Evolutionary conservation across 2,113 vertebrate genomes (phyloP).

Genomic region (Peromyscus maniculatus): DNA sequence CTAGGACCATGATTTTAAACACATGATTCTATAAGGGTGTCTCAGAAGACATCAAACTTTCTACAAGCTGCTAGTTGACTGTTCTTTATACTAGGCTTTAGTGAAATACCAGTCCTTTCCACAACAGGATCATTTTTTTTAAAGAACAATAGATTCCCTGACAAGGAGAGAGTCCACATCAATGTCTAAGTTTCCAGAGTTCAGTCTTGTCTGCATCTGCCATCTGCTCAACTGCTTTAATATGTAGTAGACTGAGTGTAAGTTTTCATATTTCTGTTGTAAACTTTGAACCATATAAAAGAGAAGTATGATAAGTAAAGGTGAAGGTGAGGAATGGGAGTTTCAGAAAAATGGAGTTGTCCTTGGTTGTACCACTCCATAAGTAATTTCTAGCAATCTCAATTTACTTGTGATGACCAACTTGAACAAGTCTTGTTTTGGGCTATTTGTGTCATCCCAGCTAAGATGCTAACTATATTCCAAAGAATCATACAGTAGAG

Average conservation of each 20-base stretch:
- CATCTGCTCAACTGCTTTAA: neutral
- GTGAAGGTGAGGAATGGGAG: neutral
- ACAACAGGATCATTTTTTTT: neutral
- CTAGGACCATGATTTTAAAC: neutral
- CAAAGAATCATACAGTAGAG: neutral
- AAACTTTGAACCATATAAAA: neutral
- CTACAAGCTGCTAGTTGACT: neutral
- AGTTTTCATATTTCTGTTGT: neutral
- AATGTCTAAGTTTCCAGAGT: neutral
- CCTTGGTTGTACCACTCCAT: neutral
- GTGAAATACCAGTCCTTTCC: neutral
- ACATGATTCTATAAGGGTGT: neutral
- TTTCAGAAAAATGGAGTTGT: neutral
- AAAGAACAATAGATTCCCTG: neutral
- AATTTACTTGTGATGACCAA: neutral
- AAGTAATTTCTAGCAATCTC: neutral
- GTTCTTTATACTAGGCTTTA: neutral
- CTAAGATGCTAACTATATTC: neutral
- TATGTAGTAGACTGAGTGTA: neutral
- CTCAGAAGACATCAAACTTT: neutral
- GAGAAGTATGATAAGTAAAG: neutral
- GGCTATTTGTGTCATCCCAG: neutral
- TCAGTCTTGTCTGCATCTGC: neutral
- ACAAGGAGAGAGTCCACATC: neutral
- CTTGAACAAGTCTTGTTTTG: neutral